Evolutionary conservation across 2,888 invertebrate genomes (phyloP), one percentile per base, ranked within the genome.

Genomic region (Eumerus sabulonum): DNA sequence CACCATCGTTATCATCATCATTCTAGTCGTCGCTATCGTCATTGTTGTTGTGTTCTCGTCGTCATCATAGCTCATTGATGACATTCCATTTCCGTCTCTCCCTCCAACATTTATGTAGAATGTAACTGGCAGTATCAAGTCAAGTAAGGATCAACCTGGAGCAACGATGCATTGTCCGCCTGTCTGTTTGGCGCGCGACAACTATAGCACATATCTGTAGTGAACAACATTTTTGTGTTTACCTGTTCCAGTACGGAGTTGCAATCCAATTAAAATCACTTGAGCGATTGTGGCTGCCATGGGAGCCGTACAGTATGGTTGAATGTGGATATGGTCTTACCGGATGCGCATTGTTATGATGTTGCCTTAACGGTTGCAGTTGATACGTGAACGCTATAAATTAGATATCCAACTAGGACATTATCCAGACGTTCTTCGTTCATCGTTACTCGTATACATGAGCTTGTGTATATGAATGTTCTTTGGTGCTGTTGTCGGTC

Each of bases 201-300:
- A 47, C 48, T 56, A 14, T 27, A 42, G 70, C 53, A 71, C 54
- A n/a, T 48, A 50, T 59, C 45, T 63, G 16, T 47, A 54, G 14
- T 18, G 63, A 51, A 76, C 40, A 62, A 76, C 40, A 62, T 67
- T 56, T 62, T 62, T 63, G 51, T 68, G 47, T 68, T 47, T 62
- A 74, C 62, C 67, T 62, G 44, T 56, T 27, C 27, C 27, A 4
- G 40, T 40, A 35, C 16, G 47, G 53, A 60, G 18, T 40, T 16
- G 44, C 40, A 67, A 74, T 68, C 56, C 62, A 74, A 74, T 74
- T 74, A 74, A 67, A 74, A 62, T 67, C 54, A 56, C 38, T 62
- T 56, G 60, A 67, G 44, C 50, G 62, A 70, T 70, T 62, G 54
- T 62, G 62, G 70, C 62, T 70, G 47, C 14, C 35, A 42, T 40